Percentiles rank a stretch among this genome's conserved stretches.
Evolutionary conservation across 2,888 invertebrate genomes (phyloP).

Genomic region (Daptonema setosum): DNA sequence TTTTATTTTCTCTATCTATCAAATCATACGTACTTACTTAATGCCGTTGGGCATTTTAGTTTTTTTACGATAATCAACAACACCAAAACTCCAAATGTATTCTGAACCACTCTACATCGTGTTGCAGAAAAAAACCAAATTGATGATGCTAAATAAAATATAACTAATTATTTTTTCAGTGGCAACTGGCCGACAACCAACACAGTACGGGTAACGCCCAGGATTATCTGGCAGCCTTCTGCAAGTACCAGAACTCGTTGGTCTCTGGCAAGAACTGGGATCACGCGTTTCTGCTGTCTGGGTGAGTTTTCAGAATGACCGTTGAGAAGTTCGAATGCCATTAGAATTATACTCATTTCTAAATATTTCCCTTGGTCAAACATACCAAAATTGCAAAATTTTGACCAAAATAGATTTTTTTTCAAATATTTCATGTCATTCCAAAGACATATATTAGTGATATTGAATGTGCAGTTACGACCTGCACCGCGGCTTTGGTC

Average conservation of each 20-base stretch:
- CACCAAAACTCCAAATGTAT: no score
- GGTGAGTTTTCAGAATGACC: constrained; percentile 14
- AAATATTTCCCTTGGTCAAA: no score
- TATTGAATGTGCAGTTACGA: constrained; percentile 14
- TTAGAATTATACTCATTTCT: no score
- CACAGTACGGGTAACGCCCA: constrained; percentile 25
- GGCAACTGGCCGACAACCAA: neutral
- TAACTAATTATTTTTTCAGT: constrained; percentile 1
- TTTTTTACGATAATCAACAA: no score
- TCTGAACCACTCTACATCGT: no score
- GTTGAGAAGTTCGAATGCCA: no score
- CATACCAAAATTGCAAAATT: no score
- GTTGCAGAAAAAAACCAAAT: no score
- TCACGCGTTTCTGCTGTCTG: constrained; percentile 25
- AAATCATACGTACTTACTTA: no score
- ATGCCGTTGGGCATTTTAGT: no score
- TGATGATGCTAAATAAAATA: no score
- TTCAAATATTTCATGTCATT: neutral
- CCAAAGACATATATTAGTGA: neutral
- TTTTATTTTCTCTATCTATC: no score
- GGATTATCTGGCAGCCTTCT: constrained; percentile 23
- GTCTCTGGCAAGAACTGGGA: constrained; percentile 25
- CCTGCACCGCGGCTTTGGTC: constrained; percentile 13
- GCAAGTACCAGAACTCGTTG: constrained; percentile 21
- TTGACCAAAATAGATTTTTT: neutral